Conservation (phyloP, 2,888 invertebrate genomes). For the Apamea epomidion region DNA sequence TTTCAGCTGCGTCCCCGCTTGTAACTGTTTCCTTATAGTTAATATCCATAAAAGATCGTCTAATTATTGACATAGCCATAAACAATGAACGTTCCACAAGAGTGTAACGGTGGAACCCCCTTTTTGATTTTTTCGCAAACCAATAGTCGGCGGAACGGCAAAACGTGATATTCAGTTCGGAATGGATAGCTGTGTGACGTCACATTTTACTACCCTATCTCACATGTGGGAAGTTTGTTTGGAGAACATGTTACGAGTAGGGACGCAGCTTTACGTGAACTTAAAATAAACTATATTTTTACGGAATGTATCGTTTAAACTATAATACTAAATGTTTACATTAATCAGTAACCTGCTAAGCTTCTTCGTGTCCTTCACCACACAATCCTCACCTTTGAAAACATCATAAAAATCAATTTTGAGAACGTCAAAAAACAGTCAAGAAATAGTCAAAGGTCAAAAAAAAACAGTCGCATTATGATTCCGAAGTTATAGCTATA, state of each 20-base stretch:
- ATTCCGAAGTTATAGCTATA: too few species aligned
- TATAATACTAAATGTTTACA: constrained; percentile 78
- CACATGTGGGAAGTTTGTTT: background rate
- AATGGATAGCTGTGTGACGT: background rate
- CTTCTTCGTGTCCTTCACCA: constrained; percentile 41
- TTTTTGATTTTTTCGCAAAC: background rate
- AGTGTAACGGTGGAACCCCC: too few species aligned
- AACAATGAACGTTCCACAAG: background rate
- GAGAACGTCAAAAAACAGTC: too few species aligned
- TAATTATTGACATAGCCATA: background rate
- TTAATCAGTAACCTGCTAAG: constrained; percentile 73
- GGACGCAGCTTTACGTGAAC: constrained; percentile 38
- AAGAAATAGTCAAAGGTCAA: too few species aligned
- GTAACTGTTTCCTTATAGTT: background rate
- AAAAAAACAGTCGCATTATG: too few species aligned
- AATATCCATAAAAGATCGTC: too few species aligned
- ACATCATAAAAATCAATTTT: too few species aligned
- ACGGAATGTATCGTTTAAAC: constrained; percentile 84
- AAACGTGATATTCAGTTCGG: background rate
- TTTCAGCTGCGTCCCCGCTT: constrained; percentile 31
- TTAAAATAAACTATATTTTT: constrained; percentile 65
- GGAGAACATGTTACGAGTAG: background rate
- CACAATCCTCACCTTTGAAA: too few species aligned
- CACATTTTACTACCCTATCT: background rate
- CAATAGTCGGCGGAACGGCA: background rate